A percentile compares a stretch with the other conserved stretches of the same genome.
phyloP scores from a whole-genome alignment of 2,888 invertebrate genomes.

The Zygogramma bicolorata region DNA sequence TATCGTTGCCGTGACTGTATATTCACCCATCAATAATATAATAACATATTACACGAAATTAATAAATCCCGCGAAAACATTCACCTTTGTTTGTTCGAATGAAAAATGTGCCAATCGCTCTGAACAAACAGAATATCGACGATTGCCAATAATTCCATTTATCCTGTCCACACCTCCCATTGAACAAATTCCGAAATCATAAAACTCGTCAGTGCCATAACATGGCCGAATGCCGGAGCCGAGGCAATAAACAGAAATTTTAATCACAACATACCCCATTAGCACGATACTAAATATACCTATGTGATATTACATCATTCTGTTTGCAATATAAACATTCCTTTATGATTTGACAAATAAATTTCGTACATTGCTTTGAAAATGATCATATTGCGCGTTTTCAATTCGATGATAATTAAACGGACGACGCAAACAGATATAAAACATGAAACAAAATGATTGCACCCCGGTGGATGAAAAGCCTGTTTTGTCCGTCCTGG shows the following conservation, averaged over 20 bases:
- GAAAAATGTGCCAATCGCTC: conserved; percentile 62
- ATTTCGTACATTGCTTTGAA: conserved; percentile 59
- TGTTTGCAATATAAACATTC: conserved; percentile 64
- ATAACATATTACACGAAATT: conserved; percentile 41
- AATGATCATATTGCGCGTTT: conserved; percentile 58
- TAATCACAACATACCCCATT: conserved; percentile 67
- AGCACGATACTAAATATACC: conserved; percentile 67
- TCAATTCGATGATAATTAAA: conserved; percentile 59
- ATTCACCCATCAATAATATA: conserved; percentile 12
- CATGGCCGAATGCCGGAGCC: conserved; percentile 57
- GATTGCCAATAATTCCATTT: conserved; percentile 67
- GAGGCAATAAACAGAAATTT: conserved; percentile 67
- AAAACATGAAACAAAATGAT: conserved; percentile 55
- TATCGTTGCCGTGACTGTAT: neutral
- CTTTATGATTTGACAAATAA: conserved; percentile 65
- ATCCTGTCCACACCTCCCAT: conserved; percentile 61
- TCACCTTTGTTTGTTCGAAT: conserved; percentile 61
- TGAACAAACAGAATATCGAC: conserved; percentile 66
- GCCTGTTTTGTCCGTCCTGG: conserved; percentile 23
- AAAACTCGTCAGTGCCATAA: conserved; percentile 61
- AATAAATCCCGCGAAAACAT: conserved; percentile 56
- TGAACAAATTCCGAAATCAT: conserved; percentile 53
- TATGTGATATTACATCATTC: conserved; percentile 64
- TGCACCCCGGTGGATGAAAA: conserved; percentile 28
- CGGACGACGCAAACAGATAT: conserved; percentile 51